phyloP scores from a whole-genome alignment of 2,113 vertebrate genomes.

The Indri indri region DNA sequence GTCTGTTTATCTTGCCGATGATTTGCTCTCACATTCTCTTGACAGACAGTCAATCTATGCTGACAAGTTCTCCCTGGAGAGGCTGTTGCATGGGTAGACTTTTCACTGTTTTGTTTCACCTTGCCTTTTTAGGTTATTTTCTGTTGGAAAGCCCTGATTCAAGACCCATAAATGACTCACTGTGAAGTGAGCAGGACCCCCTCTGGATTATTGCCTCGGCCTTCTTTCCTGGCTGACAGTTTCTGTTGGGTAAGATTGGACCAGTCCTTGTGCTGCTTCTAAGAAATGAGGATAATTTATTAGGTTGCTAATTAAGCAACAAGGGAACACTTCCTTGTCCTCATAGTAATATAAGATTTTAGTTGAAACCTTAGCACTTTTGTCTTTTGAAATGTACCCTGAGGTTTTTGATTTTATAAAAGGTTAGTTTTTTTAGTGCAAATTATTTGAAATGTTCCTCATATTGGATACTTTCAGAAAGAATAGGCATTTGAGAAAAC shows the following conservation, averaged over 20 bases:
- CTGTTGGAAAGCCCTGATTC: not conserved
- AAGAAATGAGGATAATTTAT: not conserved
- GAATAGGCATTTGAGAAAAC: not conserved
- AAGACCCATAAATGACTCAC: not conserved
- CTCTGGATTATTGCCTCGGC: not conserved
- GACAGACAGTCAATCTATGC: not conserved
- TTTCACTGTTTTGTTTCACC: not conserved
- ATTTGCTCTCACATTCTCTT: not conserved
- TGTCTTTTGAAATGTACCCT: not conserved
- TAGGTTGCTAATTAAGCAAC: constrained; percentile 3
- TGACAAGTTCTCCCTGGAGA: not conserved
- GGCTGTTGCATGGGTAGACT: not conserved
- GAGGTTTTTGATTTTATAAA: not conserved
- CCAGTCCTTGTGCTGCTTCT: not conserved
- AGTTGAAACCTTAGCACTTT: not conserved
- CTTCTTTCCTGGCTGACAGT: not conserved
- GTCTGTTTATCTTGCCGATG: not conserved
- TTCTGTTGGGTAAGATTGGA: not conserved
- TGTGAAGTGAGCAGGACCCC: not conserved
- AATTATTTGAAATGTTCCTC: not conserved
- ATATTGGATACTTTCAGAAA: not conserved
- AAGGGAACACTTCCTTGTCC: not conserved
- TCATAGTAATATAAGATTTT: not conserved
- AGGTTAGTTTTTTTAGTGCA: constrained; percentile 19
- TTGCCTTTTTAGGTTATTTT: not conserved